Base-by-base conservation (phyloP, 2,797 vertebrate species). In the Anisognathus igniventris region DNA sequence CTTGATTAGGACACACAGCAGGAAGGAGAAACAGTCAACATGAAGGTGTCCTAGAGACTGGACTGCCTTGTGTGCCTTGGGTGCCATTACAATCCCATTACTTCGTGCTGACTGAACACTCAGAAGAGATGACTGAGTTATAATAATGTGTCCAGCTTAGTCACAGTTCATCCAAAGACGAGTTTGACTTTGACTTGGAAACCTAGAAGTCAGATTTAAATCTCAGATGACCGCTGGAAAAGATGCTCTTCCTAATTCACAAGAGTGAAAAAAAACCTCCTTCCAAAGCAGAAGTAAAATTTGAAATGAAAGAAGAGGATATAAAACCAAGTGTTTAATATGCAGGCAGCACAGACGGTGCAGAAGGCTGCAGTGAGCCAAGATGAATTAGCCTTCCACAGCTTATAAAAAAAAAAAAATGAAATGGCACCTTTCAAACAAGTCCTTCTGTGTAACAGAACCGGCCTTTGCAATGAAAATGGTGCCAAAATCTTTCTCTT, bases 401-500 rank as follows among this genome's bases (percentile, higher is more conserved):
- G 58, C 54, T 83, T 94, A 62, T 83, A 78, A 72, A 91, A 92
- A 81, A 93, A 94, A 64, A 51, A 50, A 87, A 86, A 85, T 79
- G 17, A 70, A 91, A 91, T 18, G 2, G 4, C 84, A 86, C 78
- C 67, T 93, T 93, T 91, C 91, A 91, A 92, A 91, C 75, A 96
- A 92, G 95, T 53, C 70, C 51, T 60, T 93, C 78, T 94, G 81
- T 90, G 62, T 44, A 90, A 83, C 53, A 92, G 33, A 85, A 91
- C 12, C 8, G 44, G 31, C 7, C 37, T 39, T 71, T 75, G 14
- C 28, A 68, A 79, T 39, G 9, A 50, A 84, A 89, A 73, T 14
- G 27, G 9, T 93, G 84, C 85, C 84, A 93, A 88, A 90, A 84
- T 5, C 16, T 88, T 86, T 81, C 37, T 70, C 21, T 72, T 85